A percentile compares a stretch with the other conserved stretches of the same genome.
Conservation (phyloP, 1,140 invertebrate species). For the Papilio dardanus region DNA sequence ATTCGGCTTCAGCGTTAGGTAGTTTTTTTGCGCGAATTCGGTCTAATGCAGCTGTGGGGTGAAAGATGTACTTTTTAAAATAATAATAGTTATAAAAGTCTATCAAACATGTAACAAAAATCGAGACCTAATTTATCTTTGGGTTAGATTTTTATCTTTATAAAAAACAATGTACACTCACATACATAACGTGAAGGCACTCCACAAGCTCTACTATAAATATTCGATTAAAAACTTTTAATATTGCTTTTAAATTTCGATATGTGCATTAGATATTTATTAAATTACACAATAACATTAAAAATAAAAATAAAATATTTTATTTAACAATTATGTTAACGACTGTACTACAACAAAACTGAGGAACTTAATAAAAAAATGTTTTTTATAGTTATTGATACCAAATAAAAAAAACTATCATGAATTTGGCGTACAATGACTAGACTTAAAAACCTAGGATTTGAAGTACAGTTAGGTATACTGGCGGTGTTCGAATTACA, state of each 20-base stretch:
- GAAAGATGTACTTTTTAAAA: background rate
- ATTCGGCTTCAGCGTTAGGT: too few species aligned
- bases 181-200: conserved; percentile 31
- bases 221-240: background rate
- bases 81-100: background rate
- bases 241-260: conserved; percentile 28
- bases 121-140: conserved; percentile 27
- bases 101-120: background rate
- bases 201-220: conserved; percentile 30
- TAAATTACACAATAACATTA: background rate
- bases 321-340: background rate
- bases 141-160: background rate
- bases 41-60: too few species aligned
- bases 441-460: conserved; percentile 48
- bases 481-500: background rate
- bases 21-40: too few species aligned
- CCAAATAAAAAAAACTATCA: conserved; percentile 17
- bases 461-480: background rate
- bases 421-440: conserved; percentile 46
- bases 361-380: background rate
- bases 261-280: conserved; percentile 19
- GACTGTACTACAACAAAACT: background rate
- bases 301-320: background rate
- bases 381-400: background rate
- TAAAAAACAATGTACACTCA: conserved; percentile 4